These are phyloP conservation scores for Chrysomallon squamiferum DNA, from an alignment of 1,140 invertebrate genomes.

Conservation along the genomic window DNA sequence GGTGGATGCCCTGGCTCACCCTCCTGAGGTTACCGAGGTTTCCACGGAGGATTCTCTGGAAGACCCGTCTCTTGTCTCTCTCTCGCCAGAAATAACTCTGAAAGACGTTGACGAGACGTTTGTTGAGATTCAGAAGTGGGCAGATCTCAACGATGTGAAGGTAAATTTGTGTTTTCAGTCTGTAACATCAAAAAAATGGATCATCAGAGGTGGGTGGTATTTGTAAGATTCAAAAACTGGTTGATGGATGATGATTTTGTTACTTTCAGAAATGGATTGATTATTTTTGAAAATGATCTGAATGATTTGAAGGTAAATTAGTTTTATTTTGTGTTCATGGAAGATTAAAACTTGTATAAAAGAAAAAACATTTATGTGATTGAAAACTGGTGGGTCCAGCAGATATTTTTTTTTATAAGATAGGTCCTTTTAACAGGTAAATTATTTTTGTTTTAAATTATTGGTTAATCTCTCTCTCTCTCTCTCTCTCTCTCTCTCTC, in stretches of 20 bases:
- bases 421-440: too few species aligned
- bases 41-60: slow-evolving; percentile 9
- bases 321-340: neutral
- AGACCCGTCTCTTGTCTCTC: neutral
- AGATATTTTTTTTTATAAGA: too few species aligned
- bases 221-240: neutral
- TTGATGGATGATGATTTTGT: neutral
- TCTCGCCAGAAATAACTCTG: slow-evolving; percentile 41
- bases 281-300: neutral
- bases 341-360: too few species aligned
- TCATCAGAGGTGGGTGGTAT: too few species aligned
- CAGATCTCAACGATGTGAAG: slow-evolving; percentile 80
- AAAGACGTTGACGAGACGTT: slow-evolving; percentile 73
- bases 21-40: slow-evolving; percentile 1
- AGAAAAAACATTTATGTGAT: too few species aligned
- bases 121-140: slow-evolving; percentile 78
- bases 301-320: neutral
- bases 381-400: too few species aligned
- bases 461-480: too few species aligned
- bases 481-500: too few species aligned
- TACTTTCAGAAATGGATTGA: neutral
- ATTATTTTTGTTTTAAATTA: too few species aligned
- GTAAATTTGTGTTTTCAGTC: slow-evolving; percentile 65
- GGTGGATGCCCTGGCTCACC: slow-evolving; percentile 27
- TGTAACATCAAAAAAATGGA: too few species aligned